These are phyloP conservation scores for Callipepla squamata DNA, from an alignment of 2,113 vertebrate species.

Conservation along the genomic window DNA sequence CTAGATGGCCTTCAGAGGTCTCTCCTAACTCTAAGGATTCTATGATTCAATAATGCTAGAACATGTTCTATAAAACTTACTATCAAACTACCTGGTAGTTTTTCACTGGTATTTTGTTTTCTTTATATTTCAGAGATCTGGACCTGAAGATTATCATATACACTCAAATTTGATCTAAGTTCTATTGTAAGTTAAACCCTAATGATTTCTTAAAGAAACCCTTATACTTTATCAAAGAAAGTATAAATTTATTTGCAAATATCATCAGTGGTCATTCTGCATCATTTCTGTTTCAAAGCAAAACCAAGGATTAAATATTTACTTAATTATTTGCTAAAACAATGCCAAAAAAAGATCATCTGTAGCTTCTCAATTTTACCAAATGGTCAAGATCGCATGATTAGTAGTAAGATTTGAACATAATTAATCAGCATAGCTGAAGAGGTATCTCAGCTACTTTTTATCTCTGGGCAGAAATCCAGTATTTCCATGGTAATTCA, in stretches of 20 bases:
- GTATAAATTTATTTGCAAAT: neutral
- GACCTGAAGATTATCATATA: neutral
- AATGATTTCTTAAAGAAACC: too few relatives aligned
- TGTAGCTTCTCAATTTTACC: neutral
- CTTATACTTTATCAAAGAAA: neutral
- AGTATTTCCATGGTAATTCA: slow-evolving; percentile 6
- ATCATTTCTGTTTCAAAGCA: neutral
- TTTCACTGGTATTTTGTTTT: neutral
- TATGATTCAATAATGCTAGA: neutral
- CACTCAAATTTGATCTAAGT: neutral
- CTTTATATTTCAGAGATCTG: neutral
- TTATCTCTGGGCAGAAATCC: slow-evolving; percentile 59
- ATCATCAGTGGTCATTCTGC: neutral
- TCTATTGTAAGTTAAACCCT: neutral
- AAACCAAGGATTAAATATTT: neutral
- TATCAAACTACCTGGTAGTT: neutral
- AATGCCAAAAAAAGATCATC: neutral
- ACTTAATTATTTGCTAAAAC: neutral
- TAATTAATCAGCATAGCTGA: slow-evolving; percentile 33
- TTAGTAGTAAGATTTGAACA: neutral
- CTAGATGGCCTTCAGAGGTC: too few relatives aligned
- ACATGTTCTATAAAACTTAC: neutral
- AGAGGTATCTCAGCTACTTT: slow-evolving; percentile 29
- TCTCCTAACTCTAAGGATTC: too few relatives aligned
- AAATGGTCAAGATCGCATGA: slow-evolving; percentile 13